Evolutionary conservation across 2,797 vertebrate species (phyloP).

Genomic region (Spinus pinus): DNA sequence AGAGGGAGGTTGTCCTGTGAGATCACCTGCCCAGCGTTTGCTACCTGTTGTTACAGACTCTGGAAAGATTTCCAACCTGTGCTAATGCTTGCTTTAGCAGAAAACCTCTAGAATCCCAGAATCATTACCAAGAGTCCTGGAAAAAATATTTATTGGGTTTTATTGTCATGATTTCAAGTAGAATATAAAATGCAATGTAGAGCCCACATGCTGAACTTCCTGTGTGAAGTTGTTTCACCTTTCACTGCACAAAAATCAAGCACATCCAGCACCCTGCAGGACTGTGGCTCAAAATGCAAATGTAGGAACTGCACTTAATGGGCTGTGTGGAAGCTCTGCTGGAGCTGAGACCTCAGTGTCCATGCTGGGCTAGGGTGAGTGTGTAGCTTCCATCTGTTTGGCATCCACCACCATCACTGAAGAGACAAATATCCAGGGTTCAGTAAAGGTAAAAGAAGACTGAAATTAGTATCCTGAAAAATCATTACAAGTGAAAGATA

Average conservation of each 20-base stretch:
- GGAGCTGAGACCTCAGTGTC: not conserved
- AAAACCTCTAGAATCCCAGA: not conserved
- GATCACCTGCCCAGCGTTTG: not conserved
- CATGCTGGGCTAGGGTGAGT: not conserved
- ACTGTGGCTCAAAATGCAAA: not conserved
- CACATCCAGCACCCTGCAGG: not conserved
- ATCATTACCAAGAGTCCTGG: not conserved
- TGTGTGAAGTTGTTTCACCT: not conserved
- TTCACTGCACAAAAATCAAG: not conserved
- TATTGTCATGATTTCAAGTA: not conserved
- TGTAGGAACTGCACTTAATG: not conserved
- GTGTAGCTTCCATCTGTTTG: not conserved
- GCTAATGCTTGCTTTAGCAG: not conserved
- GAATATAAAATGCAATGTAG: not conserved
- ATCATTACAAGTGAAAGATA: not conserved
- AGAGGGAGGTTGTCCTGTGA: not conserved
- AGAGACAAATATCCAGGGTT: not conserved
- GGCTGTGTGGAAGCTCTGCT: not conserved
- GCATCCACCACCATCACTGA: fast-evolving
- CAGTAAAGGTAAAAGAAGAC: not conserved
- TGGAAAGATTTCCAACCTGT: not conserved
- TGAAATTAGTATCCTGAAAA: not conserved
- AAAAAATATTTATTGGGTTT: not conserved
- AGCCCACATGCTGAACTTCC: not conserved
- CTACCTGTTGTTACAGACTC: not conserved